Evolutionary conservation across 1,140 invertebrate species (phyloP).

Genomic region (Micrasema longulum): DNA sequence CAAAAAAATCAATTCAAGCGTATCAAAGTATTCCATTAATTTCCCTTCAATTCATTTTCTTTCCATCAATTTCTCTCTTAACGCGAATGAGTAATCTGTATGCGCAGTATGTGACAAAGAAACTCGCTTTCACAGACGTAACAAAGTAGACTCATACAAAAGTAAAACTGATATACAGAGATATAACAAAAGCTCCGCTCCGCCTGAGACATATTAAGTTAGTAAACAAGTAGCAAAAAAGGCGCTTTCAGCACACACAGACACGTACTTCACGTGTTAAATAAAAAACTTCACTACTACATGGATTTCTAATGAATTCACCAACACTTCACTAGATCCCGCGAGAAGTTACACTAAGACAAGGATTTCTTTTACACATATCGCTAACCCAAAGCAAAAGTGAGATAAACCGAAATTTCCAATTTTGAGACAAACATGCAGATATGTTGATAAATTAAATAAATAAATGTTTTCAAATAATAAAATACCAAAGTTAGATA

Average conservation of each 20-base stretch:
- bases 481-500: too few species aligned
- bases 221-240: constrained; percentile 55
- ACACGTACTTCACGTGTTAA: constrained; percentile 1
- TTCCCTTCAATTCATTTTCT: constrained; percentile 33
- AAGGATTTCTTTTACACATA: background rate
- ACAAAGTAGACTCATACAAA: constrained; percentile 33
- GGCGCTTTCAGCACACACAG: constrained; percentile 40
- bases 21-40: constrained; percentile 32
- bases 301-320: constrained; percentile 33
- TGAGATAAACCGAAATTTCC: too few species aligned
- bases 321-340: constrained; percentile 26
- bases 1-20: constrained; percentile 18
- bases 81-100: constrained; percentile 36
- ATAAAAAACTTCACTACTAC: constrained; percentile 5
- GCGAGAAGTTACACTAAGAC: constrained; percentile 23
- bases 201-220: constrained; percentile 53
- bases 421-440: too few species aligned
- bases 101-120: constrained; percentile 38
- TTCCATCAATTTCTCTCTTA: constrained; percentile 28
- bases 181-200: constrained; percentile 35
- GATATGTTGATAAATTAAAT: too few species aligned
- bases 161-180: constrained; percentile 35
- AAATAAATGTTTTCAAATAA: too few species aligned
- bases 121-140: constrained; percentile 32
- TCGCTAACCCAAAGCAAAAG: too few species aligned